Base-by-base conservation (phyloP, 2,888 invertebrate species). In the Noctua janthe region DNA sequence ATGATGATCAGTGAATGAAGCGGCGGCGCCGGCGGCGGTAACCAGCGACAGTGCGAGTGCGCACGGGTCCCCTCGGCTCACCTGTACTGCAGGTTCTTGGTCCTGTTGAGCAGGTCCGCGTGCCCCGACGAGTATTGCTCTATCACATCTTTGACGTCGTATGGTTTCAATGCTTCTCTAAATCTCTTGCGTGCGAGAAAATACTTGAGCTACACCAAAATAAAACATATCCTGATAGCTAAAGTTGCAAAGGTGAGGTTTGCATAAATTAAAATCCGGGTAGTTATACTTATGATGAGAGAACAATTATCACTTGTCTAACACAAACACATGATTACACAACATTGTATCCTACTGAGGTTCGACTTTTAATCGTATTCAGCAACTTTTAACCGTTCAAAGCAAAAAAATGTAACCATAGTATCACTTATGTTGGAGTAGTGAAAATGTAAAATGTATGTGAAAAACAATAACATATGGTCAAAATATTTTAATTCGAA, bases 61-160 rank as follows among this genome's bases (percentile, higher is more conserved):
- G 85, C 88, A 82, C 84, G 80, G 81, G 72, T 80, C 80, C 88
- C 86, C 90, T 89, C 92, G 89, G 95, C 97, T 97, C 97, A 98
- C 98, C 98, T 98, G 97, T 98, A 98, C 96, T 99, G 99, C 92
- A 99, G 97, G 97, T 98, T 98, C 97, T 98, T 98, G 95, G 98
- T 98, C 96, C 99, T 97, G 94, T 98, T 98, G 94, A 99, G 98
- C 95, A 99, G 98, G 97, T 99, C 99, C 89, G 99, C 98, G 96
- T 98, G 98, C 94, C 98, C 98, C 91, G 98, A 98, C 85, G 98
- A 98, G 97, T 99, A 99, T 97, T 99, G 99, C 96, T 99, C 99
- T 96, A 99, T 99, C 95, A 99, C 99, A 97, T 99, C 99, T 97
- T 99, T 99, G 94, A 99, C 99, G 97, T 99, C 99, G 97, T 99